phyloP scores from a whole-genome alignment of 2,797 vertebrate species.

The Notoglanidium macrostoma region DNA sequence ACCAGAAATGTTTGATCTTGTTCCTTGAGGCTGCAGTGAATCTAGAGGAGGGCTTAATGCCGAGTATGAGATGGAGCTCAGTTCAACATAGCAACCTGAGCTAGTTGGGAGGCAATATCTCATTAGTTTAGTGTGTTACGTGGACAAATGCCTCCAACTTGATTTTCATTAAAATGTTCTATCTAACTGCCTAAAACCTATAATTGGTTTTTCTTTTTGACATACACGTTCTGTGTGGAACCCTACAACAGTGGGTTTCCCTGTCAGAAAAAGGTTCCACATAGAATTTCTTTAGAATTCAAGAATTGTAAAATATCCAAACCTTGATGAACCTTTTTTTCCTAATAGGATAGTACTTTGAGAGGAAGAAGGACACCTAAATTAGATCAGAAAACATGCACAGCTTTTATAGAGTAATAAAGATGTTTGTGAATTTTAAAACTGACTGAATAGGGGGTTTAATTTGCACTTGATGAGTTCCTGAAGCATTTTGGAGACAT shows the following conservation, averaged over 20 bases:
- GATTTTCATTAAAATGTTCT: neutral
- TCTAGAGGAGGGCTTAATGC: neutral
- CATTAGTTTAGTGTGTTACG: neutral
- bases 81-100: neutral
- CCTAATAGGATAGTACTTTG: neutral
- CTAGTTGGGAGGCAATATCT: neutral
- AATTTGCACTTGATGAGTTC: slow-evolving; percentile 33
- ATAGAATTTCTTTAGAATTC: neutral
- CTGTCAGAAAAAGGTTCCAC: neutral
- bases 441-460: neutral
- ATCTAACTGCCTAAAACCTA: too few relatives aligned
- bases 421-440: slow-evolving; percentile 3
- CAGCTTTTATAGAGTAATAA: neutral
- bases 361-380: neutral
- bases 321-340: too few relatives aligned
- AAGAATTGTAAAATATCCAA: neutral
- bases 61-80: neutral
- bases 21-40: neutral
- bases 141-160: neutral
- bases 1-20: neutral
- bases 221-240: neutral
- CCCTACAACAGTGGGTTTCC: neutral
- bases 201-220: neutral
- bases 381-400: neutral
- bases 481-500: slow-evolving; percentile 15